Evolutionary conservation across 2,888 invertebrate genomes (phyloP), one percentile per base, ranked within the genome.

Genomic region (Ophion ellenae): DNA sequence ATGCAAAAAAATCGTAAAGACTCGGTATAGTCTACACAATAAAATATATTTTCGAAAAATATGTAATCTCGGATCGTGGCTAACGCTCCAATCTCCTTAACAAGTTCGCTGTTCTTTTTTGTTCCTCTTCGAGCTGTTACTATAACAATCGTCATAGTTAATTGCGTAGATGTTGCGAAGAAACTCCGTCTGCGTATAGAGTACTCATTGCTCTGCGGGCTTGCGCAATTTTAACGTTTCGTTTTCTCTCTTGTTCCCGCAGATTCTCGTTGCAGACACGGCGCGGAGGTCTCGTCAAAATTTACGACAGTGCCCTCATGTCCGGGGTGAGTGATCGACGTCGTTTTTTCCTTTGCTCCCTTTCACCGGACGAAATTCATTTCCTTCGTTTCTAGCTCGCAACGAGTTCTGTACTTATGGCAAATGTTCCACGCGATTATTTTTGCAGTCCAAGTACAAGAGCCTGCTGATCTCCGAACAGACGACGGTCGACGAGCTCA

Each of bases 261-360:
- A 97, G 97, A 94, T 98, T 98, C 94, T 97, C 97, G 77, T 95
- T 99, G 82, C 97, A 98, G 94, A 97, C 97, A 92, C 96, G 97
- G 87, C 96, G 97, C 6, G 98, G 98, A 53, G 98, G 98, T n/a
- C 95, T 99, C 86, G 97, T 99, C 89, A 97, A 98, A 94, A 97
- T 99, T 82, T 97, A 98, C 95, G 99, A 99, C 94, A 97, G 97
- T 24, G 98, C 97, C 57, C 95, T 99, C 88, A 98, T 98, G 96
- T 97, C 97, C 78, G 97, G 95, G 92, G 96, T 96, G 91, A 94
- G 95, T 94, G 2, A n/a, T 11, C 47, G 53, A n/a, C n/a, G 11
- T 10, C 0, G 80, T 74, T 76, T 32, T 7, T 59, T 66, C 70
- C 78, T 20, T 67, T 64, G 14, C 1, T 20, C 69, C n/a, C 4